These are phyloP conservation scores for Agriopis aurantiaria DNA, from an alignment of 2,888 invertebrate species.

Conservation along the genomic window DNA sequence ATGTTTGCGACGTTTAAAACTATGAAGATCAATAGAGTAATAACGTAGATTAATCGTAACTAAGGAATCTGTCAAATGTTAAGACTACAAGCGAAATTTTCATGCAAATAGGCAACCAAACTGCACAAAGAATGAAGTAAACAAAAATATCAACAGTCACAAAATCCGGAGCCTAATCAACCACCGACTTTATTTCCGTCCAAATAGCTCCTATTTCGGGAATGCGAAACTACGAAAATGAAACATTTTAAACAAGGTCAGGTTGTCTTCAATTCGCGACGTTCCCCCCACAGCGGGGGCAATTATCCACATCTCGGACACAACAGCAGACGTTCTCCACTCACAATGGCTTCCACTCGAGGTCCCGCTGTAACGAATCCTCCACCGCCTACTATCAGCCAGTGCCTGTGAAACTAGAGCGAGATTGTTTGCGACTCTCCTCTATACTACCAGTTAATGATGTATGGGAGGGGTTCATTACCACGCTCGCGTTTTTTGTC, in stretches of 20 bases:
- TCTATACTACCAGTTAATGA: constrained; percentile 72
- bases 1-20: no score
- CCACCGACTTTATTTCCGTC: constrained; percentile 4
- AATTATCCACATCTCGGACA: constrained; percentile 85
- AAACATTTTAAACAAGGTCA: constrained; percentile 47
- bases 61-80: no score
- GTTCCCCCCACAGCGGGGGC: constrained; percentile 66
- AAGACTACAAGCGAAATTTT: no score
- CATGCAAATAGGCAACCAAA: background rate
- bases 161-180: constrained; percentile 1
- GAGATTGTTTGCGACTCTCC: constrained; percentile 79
- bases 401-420: constrained; percentile 78
- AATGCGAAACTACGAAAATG: constrained; percentile 35
- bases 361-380: constrained; percentile 83
- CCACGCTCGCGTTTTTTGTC: constrained; percentile 63
- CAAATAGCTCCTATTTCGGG: constrained; percentile 11
- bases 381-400: constrained; percentile 78
- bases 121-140: background rate
- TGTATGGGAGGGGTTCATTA: constrained; percentile 79
- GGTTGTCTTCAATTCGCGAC: constrained; percentile 39
- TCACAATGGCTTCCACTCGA: constrained; percentile 83
- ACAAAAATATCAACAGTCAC: background rate
- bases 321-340: constrained; percentile 82
- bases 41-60: no score
- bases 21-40: no score